Percentiles rank a stretch among this genome's conserved stretches.
Evolutionary conservation across 2,888 invertebrate genomes (phyloP).

Genomic region (Polia nebulosa): DNA sequence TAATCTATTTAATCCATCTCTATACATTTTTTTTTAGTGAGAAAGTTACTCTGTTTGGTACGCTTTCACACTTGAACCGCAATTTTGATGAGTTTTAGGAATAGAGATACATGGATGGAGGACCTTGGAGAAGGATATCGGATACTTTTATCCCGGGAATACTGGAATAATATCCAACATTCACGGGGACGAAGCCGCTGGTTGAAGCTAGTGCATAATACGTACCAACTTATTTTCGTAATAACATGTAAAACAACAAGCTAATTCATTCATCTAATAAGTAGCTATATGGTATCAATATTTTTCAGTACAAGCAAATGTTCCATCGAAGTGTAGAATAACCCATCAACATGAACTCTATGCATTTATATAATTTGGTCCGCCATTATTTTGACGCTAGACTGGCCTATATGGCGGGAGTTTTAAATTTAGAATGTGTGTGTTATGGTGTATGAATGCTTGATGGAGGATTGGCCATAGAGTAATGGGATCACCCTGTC

Average conservation of each 20-base stretch:
- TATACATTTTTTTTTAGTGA: neutral
- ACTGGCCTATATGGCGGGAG: conserved; percentile 31
- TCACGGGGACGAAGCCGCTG: neutral
- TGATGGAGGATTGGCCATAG: neutral
- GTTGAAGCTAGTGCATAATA: no score
- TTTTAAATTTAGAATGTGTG: conserved; percentile 43
- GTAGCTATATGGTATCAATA: neutral
- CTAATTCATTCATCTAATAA: neutral
- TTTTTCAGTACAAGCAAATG: no score
- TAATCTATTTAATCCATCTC: no score
- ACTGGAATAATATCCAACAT: neutral
- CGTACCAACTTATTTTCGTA: no score
- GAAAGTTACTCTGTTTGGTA: neutral
- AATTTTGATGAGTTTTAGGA: no score
- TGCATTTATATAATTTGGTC: conserved; percentile 59
- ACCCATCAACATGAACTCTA: conserved; percentile 59
- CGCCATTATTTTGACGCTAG: conserved; percentile 38
- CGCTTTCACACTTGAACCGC: no score
- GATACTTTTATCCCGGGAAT: neutral
- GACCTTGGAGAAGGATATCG: no score
- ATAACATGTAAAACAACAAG: no score
- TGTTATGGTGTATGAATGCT: conserved; percentile 13
- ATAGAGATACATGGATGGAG: no score
- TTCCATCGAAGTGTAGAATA: neutral
- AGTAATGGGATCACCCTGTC: neutral